A percentile compares a stretch with the other conserved stretches of the same genome.
These are phyloP conservation scores for Antheraea yamamai DNA, from an alignment of 2,888 invertebrate genomes.

Conservation along the genomic window DNA sequence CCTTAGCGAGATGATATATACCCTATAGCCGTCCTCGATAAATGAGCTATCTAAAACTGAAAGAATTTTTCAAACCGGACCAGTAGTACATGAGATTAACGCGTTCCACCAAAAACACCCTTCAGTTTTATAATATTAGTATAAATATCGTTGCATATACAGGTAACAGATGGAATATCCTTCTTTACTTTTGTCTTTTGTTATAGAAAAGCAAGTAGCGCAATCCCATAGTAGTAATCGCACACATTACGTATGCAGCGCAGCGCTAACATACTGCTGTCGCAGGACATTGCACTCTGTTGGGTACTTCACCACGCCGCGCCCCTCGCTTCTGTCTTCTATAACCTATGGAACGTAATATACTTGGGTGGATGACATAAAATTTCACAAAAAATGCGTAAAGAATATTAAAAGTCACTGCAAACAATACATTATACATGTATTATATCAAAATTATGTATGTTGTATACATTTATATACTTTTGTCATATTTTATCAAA, in stretches of 20 bases:
- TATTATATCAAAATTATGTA: background rate
- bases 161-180: background rate
- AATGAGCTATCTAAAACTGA: no score
- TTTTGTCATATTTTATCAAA: background rate
- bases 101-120: no score
- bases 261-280: constrained; percentile 35
- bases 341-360: constrained; percentile 21
- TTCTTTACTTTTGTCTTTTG: background rate
- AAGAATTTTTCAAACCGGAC: background rate
- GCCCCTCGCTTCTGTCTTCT: constrained; percentile 18
- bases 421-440: background rate
- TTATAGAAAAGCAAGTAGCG: constrained; percentile 10
- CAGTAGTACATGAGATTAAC: background rate
- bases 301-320: constrained; percentile 36
- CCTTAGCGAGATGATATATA: no score
- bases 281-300: constrained; percentile 72
- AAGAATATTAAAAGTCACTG: background rate
- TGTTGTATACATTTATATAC: background rate
- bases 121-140: background rate
- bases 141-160: background rate
- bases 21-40: no score
- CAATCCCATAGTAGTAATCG: constrained; percentile 18
- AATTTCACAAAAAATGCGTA: background rate
- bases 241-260: constrained; percentile 70
- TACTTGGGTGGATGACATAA: constrained; percentile 9